Percentiles rank a stretch among this genome's conserved stretches.
These are phyloP conservation scores for Drosophila atroscutellata DNA, from an alignment of 2,888 invertebrate species.

Conservation along the genomic window DNA sequence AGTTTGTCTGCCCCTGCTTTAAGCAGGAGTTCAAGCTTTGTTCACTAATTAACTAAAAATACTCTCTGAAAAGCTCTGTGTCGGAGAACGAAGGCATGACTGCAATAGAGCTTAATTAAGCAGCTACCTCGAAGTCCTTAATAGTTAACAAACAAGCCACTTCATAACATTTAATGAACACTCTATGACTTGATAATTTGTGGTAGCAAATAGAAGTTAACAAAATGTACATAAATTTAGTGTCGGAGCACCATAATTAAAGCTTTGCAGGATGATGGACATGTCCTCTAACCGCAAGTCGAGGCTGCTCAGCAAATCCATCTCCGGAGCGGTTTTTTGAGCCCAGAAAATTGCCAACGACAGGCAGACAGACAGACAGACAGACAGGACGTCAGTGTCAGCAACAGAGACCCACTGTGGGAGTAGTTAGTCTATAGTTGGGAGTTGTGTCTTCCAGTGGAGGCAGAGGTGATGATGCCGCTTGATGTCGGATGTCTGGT, in stretches of 20 bases:
- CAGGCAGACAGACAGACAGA: slow-evolving; percentile 12
- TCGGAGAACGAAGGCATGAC: neutral
- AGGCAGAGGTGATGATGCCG: slow-evolving; percentile 11
- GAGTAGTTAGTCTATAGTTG: slow-evolving; percentile 19
- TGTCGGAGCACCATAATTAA: slow-evolving; percentile 74
- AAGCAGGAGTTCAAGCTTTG: neutral
- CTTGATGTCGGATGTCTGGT: slow-evolving; percentile 19
- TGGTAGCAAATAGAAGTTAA: slow-evolving; percentile 70
- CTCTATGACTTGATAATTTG: slow-evolving; percentile 81
- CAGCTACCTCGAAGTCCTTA: slow-evolving; percentile 17
- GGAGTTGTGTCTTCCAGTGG: slow-evolving; percentile 21
- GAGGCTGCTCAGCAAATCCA: slow-evolving; percentile 13
- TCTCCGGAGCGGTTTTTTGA: slow-evolving; percentile 31
- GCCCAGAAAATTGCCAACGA: slow-evolving; percentile 17
- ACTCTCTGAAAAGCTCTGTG: slow-evolving; percentile 4
- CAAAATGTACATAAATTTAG: slow-evolving; percentile 80
- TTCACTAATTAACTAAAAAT: slow-evolving; percentile 10
- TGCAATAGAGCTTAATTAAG: slow-evolving; percentile 8
- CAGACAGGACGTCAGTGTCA: slow-evolving; percentile 12
- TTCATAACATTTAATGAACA: slow-evolving; percentile 70
- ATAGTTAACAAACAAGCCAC: slow-evolving; percentile 28
- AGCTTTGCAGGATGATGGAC: slow-evolving; percentile 73
- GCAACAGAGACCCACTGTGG: neutral
- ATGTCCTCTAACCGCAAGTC: slow-evolving; percentile 60
- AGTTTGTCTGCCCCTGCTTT: slow-evolving; percentile 9